Evolutionary conservation across 1,140 invertebrate species (phyloP).

Genomic region (Drosophila trapezifrons): DNA sequence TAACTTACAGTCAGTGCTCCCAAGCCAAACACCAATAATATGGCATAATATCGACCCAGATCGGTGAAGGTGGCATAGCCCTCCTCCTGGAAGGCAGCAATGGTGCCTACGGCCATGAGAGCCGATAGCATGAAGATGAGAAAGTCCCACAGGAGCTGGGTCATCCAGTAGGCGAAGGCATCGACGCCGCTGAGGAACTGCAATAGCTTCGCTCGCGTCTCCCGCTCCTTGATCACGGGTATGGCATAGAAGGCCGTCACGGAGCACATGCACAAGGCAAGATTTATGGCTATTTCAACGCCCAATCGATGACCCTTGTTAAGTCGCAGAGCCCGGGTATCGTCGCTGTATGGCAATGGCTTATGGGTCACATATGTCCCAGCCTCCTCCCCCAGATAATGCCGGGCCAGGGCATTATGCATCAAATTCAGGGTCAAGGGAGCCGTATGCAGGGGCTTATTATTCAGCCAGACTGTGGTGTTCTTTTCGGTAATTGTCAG

Average conservation of each 20-base stretch:
- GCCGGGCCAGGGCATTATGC: slow-evolving; percentile 86
- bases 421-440: slow-evolving; percentile 87
- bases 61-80: slow-evolving; percentile 85
- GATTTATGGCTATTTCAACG: slow-evolving; percentile 87
- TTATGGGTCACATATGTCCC: slow-evolving; percentile 87
- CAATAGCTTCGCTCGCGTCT: slow-evolving; percentile 85
- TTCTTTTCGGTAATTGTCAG: slow-evolving; percentile 81
- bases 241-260: slow-evolving; percentile 90
- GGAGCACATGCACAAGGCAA: slow-evolving; percentile 88
- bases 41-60: slow-evolving; percentile 80
- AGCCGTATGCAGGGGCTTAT: slow-evolving; percentile 89
- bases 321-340: slow-evolving; percentile 77
- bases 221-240: slow-evolving; percentile 86
- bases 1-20: slow-evolving; percentile 86
- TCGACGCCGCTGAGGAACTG: slow-evolving; percentile 90
- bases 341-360: slow-evolving; percentile 86
- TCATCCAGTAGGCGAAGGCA: slow-evolving; percentile 88
- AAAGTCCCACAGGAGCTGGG: slow-evolving; percentile 90
- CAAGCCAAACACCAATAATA: slow-evolving; percentile 85
- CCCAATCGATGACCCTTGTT: slow-evolving; percentile 85
- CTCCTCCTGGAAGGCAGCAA: slow-evolving; percentile 86
- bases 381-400: slow-evolving; percentile 25
- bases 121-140: slow-evolving; percentile 86
- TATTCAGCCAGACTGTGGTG: slow-evolving; percentile 87
- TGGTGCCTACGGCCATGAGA: slow-evolving; percentile 85